phyloP scores from a whole-genome alignment of 2,888 invertebrate genomes.

The Geophilus truncorum region DNA sequence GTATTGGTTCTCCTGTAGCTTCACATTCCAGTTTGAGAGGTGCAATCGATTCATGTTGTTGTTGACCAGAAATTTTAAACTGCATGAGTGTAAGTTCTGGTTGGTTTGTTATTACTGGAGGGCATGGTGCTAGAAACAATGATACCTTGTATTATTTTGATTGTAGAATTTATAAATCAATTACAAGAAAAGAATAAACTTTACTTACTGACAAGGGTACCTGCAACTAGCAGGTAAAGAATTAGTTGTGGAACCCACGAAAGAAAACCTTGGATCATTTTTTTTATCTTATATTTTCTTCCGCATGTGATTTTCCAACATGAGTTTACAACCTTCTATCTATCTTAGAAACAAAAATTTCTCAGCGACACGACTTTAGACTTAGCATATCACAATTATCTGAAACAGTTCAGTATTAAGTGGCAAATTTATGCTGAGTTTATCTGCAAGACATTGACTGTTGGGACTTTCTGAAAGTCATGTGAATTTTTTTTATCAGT shows the following conservation, averaged over 20 bases:
- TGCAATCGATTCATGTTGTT: constrained; percentile 76
- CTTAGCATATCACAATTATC: not conserved
- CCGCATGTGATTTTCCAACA: too few relatives aligned
- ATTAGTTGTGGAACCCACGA: not conserved
- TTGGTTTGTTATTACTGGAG: constrained; percentile 86
- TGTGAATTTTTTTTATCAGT: not conserved
- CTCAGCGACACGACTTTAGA: not conserved
- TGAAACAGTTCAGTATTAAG: not conserved
- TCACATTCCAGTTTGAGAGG: constrained; percentile 94
- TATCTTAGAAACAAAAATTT: too few relatives aligned
- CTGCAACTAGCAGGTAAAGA: not conserved
- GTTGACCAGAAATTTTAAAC: constrained; percentile 75
- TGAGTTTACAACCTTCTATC: too few relatives aligned
- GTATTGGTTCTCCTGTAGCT: constrained; percentile 90
- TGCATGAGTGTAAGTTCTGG: constrained; percentile 84
- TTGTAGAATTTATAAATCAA: too few relatives aligned
- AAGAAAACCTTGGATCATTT: not conserved
- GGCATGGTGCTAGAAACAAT: constrained; percentile 55
- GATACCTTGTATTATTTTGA: too few relatives aligned
- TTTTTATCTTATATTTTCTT: too few relatives aligned
- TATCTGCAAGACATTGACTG: not conserved
- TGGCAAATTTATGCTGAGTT: not conserved
- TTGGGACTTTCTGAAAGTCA: not conserved
- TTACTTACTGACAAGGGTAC: not conserved
- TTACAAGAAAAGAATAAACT: too few relatives aligned